Base-by-base conservation (phyloP, 2,888 invertebrate genomes). In the Gasteruption jaculator region DNA sequence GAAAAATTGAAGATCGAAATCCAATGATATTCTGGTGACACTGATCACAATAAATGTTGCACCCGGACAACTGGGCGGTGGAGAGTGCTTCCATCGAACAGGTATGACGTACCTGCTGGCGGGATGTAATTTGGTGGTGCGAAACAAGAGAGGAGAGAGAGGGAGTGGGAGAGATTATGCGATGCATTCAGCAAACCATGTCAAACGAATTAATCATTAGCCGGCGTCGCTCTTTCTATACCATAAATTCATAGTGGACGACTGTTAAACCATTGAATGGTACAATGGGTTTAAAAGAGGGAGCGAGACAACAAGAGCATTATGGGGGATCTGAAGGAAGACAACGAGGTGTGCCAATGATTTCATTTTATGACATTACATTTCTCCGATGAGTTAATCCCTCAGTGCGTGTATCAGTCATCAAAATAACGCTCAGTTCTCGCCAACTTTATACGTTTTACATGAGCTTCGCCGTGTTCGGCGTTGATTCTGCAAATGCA, bases 351-450 rank as follows among this genome's bases (percentile, higher is more conserved):
- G 22, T 21, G 18, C 12, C 44, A 44, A 47, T 54, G 45, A 52
- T 53, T 48, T 46, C 32, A 27, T 49, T 54, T 47, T 41, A 52
- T 32, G 44, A 48, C 31, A 12, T 7, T 11, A 19, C 44, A 45
- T 41, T 53, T 50, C 35, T 46, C 46, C 41, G 22, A 19, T 11
- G 39, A 44, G 44, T 54, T 52, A 48, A 52, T 47, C 40, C 52
- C 36, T 41, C 45, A 38, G 43, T 49, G 48, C 36, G 38, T 45
- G 39, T 41, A 46, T 54, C 53, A 54, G 52, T 53, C 52, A 54
- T 41, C 47, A 45, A 48, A 54, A 54, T 49, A 52, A 49, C 47
- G n/a, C 15, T n/a, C 25, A 10, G 14, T 25, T n/a, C n/a, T n/a
- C n/a, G n/a, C n/a, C n/a, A n/a, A n/a, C n/a, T n/a, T n/a, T n/a